Percentiles rank a stretch among this genome's conserved stretches.
Evolutionary conservation across 2,113 vertebrate species (phyloP).

Genomic region (Lasiurus borealis): DNA sequence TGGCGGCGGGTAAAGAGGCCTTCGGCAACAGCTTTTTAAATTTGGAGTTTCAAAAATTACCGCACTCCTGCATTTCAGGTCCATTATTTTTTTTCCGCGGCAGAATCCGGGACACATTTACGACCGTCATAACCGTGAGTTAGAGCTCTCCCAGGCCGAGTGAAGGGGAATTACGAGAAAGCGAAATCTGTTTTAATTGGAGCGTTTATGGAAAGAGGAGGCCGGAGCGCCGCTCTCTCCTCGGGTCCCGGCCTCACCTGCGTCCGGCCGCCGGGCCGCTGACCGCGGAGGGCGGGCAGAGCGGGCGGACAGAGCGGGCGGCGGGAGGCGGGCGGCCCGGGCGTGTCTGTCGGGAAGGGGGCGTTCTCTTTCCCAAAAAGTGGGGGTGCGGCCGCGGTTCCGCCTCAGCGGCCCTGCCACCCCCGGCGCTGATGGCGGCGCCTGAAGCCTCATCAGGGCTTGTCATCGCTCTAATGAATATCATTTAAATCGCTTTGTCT

Average conservation of each 20-base stretch:
- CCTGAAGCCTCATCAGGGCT: conserved; percentile 98
- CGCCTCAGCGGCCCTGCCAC: conserved; percentile 93
- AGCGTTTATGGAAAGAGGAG: conserved; percentile 81
- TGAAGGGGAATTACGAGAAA: conserved; percentile 89
- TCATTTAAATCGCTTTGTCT: conserved; percentile 99
- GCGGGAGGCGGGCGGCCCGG: conserved; percentile 82
- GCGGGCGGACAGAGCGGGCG: background rate
- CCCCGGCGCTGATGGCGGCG: conserved; percentile 92
- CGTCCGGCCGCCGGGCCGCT: conserved; percentile 44
- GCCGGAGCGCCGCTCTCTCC: conserved; percentile 61
- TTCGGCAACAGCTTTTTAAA: conserved; percentile 50
- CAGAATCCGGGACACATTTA: conserved; percentile 86
- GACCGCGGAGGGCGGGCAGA: too few species aligned
- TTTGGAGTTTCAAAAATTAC: conserved; percentile 69
- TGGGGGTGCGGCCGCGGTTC: conserved; percentile 90
- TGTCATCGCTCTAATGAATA: conserved; percentile 99
- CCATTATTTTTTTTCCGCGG: conserved; percentile 74
- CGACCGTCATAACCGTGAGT: conserved; percentile 87
- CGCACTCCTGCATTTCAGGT: conserved; percentile 78
- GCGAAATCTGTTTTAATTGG: conserved; percentile 89
- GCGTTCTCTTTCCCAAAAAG: conserved; percentile 85
- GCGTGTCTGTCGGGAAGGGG: conserved; percentile 88
- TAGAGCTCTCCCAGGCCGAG: conserved; percentile 90
- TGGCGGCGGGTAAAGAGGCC: background rate
- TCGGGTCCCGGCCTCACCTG: background rate